Evolutionary conservation across 2,888 invertebrate species (phyloP), one percentile per base, ranked within the genome.

Genomic region (Epinotia ramella): DNA sequence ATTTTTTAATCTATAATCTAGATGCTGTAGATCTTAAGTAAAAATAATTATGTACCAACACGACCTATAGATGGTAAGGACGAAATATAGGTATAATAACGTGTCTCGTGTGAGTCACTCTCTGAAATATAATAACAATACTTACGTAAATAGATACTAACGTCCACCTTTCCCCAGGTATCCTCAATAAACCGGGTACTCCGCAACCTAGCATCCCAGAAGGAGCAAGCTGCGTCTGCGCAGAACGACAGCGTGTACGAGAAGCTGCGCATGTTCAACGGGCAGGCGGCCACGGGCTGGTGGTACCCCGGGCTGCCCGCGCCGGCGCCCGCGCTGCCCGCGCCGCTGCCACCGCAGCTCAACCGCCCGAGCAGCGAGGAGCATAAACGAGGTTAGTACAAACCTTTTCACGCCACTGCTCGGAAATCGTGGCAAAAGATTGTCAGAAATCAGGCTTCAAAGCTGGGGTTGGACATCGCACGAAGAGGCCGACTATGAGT

Each of bases 111-210:
- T n/a, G n/a, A n/a, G n/a, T 28, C 7, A 40, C 9, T 40, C 40
- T 40, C 40, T 40, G 7, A 40, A 40, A 40, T 40, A 9, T 40
- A 40, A 9, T 40, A 40, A 33, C 33, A 6, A 33, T 33, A 33
- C 7, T 33, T 7, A 33, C 0, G 33, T 33, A 33, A 33, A 33
- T 33, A 33, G 33, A 7, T 20, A 59, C 7, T 13, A 62, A n/a
- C 28, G 9, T 13, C 11, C 13, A 70, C 4, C 13, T 70, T n/a
- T 53, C 62, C 7, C 11, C 95, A 99, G 99, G 99, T 99, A 81
- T 99, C 99, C 79, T 99, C 99, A 86, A 99, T 99, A 92, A 99
- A 99, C 95, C 97, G 99, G 83, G 99, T 99, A 78, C 96, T 99
- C 77, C 95, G 99, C 79, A 99, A 99, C 94, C 95, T 99, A 84